Evolutionary conservation across 23 tunicate genomes (phyloP).

Genomic region (Trididemnum nubilum): DNA sequence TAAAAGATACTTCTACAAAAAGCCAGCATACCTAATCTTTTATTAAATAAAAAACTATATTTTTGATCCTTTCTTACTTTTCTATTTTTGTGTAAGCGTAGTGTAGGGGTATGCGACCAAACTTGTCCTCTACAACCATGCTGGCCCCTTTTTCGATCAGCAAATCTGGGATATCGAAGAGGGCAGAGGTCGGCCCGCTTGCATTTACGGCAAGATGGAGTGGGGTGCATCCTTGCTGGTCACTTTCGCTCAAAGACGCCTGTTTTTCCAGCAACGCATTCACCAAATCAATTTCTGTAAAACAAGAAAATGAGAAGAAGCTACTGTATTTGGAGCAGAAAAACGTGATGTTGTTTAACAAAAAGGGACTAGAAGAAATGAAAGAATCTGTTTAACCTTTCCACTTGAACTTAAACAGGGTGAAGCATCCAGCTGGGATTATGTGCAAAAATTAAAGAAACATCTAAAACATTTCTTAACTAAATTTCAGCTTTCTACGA

Average conservation of each 20-base stretch:
- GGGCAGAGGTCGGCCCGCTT: conserved; percentile 81
- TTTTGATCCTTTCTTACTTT: conserved; percentile 53
- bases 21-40: too few relatives aligned
- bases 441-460: too few relatives aligned
- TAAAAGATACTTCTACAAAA: too few relatives aligned
- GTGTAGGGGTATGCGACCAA: conserved; percentile 92
- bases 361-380: too few relatives aligned
- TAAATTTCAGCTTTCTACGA: too few relatives aligned
- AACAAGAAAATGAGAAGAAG: too few relatives aligned
- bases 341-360: too few relatives aligned
- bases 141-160: conserved; percentile 91
- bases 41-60: too few relatives aligned
- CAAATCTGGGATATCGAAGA: conserved; percentile 93
- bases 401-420: too few relatives aligned
- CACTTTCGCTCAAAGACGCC: conserved; percentile 75
- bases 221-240: conserved; percentile 76
- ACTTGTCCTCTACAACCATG: conserved; percentile 68
- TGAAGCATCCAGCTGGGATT: too few relatives aligned
- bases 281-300: conserved; percentile 85
- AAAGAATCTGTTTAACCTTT: too few relatives aligned
- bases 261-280: conserved; percentile 81
- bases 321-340: not conserved
- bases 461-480: too few relatives aligned
- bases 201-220: conserved; percentile 97
- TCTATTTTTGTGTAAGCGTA: conserved; percentile 82